Percentiles rank a stretch among this genome's conserved stretches.
Conservation (phyloP, 2,888 invertebrate genomes). For the Lasioglossum marginatum region DNA sequence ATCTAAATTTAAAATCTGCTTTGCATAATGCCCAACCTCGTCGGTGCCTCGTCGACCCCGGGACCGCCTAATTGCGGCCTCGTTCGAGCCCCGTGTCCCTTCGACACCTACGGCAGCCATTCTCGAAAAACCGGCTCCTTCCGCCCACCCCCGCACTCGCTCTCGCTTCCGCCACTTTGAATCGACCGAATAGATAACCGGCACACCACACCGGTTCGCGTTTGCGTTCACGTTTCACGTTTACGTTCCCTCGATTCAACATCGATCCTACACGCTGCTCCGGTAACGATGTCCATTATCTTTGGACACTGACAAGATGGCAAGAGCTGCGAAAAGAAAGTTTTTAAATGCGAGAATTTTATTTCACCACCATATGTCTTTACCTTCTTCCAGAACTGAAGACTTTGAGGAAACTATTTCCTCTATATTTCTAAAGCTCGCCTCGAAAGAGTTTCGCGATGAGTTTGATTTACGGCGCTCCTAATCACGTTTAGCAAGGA, state of each 20-base stretch:
- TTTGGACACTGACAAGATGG: neutral
- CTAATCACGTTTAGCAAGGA: neutral
- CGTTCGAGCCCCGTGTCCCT: constrained; percentile 79
- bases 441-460: neutral
- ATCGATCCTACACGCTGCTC: constrained; percentile 28
- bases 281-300: constrained; percentile 10
- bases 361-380: neutral
- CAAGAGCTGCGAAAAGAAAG: neutral
- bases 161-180: constrained; percentile 68
- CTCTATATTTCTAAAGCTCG: neutral
- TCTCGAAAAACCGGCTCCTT: constrained; percentile 77
- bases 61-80: constrained; percentile 81
- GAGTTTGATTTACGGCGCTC: neutral
- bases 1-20: constrained; percentile 84
- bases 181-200: constrained; percentile 68
- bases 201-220: constrained; percentile 11
- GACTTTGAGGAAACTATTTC: neutral
- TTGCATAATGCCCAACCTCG: constrained; percentile 82
- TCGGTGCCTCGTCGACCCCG: constrained; percentile 72
- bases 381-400: neutral
- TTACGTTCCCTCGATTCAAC: neutral
- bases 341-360: neutral
- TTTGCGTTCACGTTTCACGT: neutral
- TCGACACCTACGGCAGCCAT: constrained; percentile 81
- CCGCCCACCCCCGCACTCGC: constrained; percentile 57